A percentile compares a stretch with the other conserved stretches of the same genome.
These are phyloP conservation scores for Delichon dasypus DNA, from an alignment of 2,797 vertebrate genomes.

Conservation along the genomic window DNA sequence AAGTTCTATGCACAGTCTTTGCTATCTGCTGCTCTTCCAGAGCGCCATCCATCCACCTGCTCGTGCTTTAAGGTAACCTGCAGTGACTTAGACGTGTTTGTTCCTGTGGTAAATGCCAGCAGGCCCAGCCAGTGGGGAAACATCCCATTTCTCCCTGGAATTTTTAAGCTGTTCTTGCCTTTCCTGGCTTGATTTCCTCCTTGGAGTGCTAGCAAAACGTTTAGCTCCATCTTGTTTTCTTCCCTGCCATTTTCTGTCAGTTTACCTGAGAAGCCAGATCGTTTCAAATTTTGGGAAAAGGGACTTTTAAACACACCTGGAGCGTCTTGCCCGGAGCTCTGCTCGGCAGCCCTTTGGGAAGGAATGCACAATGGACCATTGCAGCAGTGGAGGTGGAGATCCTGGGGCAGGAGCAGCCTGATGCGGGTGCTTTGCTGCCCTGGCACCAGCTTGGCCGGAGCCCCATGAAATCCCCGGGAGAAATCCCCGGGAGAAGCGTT, in stretches of 20 bases:
- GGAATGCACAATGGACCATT: background rate
- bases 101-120: background rate
- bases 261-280: background rate
- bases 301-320: background rate
- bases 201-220: background rate
- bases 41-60: background rate
- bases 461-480: background rate
- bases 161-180: background rate
- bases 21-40: background rate
- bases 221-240: background rate
- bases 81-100: background rate
- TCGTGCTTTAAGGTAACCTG: background rate
- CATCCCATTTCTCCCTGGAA: background rate
- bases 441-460: background rate
- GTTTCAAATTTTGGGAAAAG: background rate
- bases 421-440: background rate
- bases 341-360: background rate
- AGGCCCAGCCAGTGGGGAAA: background rate
- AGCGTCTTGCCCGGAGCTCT: background rate
- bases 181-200: background rate
- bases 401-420: background rate
- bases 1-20: background rate
- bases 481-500: background rate
- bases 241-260: background rate
- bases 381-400: background rate